Evolutionary conservation across 2,797 vertebrate genomes (phyloP).

Genomic region (Sebastes itinus): DNA sequence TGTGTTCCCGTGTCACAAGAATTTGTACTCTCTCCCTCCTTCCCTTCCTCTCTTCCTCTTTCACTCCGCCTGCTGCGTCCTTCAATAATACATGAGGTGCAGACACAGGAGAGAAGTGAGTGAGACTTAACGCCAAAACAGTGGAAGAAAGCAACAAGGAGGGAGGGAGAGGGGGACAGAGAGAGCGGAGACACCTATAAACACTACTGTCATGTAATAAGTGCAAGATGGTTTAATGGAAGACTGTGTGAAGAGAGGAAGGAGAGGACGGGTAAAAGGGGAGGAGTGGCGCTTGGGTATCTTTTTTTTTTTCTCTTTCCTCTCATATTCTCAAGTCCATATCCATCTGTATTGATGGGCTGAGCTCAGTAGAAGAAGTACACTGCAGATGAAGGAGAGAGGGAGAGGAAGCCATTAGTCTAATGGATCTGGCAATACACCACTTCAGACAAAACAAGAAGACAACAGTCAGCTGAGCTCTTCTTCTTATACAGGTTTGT

Average conservation of each 20-base stretch:
- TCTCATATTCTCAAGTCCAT: constrained; percentile 69
- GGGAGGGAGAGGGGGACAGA: constrained; percentile 31
- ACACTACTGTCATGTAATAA: constrained; percentile 66
- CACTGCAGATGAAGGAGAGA: constrained; percentile 65
- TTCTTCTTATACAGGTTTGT: background rate
- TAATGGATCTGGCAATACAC: constrained; percentile 22
- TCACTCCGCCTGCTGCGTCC: constrained; percentile 38
- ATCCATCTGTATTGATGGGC: constrained; percentile 55
- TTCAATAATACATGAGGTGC: constrained; percentile 75
- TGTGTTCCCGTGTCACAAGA: constrained; percentile 33
- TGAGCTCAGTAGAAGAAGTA: constrained; percentile 86
- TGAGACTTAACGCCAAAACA: constrained; percentile 43
- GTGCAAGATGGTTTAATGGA: constrained; percentile 76
- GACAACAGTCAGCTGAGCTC: background rate
- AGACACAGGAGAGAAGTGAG: constrained; percentile 61
- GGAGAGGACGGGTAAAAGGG: constrained; percentile 52
- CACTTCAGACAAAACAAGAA: background rate
- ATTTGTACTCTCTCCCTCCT: constrained; percentile 29
- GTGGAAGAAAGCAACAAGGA: constrained; percentile 49
- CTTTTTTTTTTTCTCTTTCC: constrained; percentile 59
- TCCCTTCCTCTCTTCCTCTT: constrained; percentile 35
- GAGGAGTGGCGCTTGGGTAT: constrained; percentile 56
- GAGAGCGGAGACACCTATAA: constrained; percentile 58
- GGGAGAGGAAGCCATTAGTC: constrained; percentile 36
- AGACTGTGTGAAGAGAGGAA: constrained; percentile 68